Percentiles rank a stretch among this genome's conserved stretches.
Conservation (phyloP, 2,113 vertebrate genomes). For the Spheniscus mendiculus region DNA sequence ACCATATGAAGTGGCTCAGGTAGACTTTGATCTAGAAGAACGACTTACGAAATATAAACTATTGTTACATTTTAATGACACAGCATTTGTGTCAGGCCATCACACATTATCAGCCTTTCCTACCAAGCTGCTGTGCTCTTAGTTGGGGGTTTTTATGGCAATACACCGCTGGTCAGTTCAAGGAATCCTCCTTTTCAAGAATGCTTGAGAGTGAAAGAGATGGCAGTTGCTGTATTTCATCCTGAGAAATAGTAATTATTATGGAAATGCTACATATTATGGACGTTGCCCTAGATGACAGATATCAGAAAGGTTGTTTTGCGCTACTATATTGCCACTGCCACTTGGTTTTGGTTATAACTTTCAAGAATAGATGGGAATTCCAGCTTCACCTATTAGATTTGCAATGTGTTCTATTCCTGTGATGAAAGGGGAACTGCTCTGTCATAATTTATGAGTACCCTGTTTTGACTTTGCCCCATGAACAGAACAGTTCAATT, state of each 20-base stretch:
- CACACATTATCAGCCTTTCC: neutral
- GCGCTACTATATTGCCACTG: neutral
- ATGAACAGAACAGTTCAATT: conserved; percentile 23
- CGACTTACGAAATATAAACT: neutral
- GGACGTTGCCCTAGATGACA: neutral
- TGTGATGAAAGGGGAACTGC: conserved; percentile 1
- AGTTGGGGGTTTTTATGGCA: neutral
- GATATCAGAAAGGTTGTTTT: neutral
- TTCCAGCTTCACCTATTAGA: neutral
- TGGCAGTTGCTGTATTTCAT: neutral
- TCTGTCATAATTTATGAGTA: conserved; percentile 4
- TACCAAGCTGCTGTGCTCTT: neutral
- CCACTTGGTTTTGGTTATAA: neutral
- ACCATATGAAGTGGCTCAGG: neutral
- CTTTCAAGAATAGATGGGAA: neutral
- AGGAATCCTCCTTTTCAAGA: neutral
- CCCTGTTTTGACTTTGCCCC: conserved; percentile 23
- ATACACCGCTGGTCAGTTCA: neutral
- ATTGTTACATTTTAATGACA: neutral
- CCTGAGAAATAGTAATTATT: neutral
- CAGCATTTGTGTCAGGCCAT: neutral
- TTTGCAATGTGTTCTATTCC: neutral
- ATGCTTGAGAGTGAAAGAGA: neutral
- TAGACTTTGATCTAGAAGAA: neutral
- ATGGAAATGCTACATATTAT: neutral